Base-by-base conservation (phyloP, 1,140 invertebrate species). In the Oedothorax gibbosus region DNA sequence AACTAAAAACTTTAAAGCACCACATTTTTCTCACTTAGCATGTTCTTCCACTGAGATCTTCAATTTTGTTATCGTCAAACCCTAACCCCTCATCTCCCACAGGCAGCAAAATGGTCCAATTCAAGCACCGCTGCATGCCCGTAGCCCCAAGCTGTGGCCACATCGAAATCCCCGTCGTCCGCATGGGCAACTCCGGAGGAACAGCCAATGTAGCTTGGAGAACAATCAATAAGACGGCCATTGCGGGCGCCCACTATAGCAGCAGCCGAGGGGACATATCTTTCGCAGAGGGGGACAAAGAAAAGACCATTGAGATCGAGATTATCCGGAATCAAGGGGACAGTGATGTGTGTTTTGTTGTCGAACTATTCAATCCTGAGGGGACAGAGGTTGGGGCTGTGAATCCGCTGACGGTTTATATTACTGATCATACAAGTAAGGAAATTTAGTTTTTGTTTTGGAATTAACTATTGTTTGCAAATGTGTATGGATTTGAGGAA, bases 401-500 rank as follows among this genome's bases (percentile, higher is more conserved):
- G 14, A 68, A 79, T 66, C 50, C 77, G 35, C 2, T 68, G 12
- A 66, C 3, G 5, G 50, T 79, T 53, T 21, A 79, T 21, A 57
- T 78, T 53, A 51, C 35, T 35, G 77, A 79, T 56, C n/a, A 79
- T 35, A 50, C 60, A 11, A 66, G 77, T 79, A 35, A 79, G 77
- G 53, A 21, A 14, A 7, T 11, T 7, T 76, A 62, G 12, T 57
- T 60, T 72, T 54, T 18, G 20, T 72, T 72, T n/a, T 66, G 18
- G 18, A n/a, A n/a, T 66, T 66, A 6, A 18, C 20, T 11, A 57
- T 57, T 11, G n/a, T n/a, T n/a, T n/a, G n/a, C n/a, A n/a, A n/a
- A 35, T 35, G 35, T 35, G 1, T 35, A 5, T 35, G 35, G 35
- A 5, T 35, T 35, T 35, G 35, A 35, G n/a, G n/a, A 35, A 35